phyloP scores from a whole-genome alignment of 1,140 invertebrate species.

The Diuraphis noxia region DNA sequence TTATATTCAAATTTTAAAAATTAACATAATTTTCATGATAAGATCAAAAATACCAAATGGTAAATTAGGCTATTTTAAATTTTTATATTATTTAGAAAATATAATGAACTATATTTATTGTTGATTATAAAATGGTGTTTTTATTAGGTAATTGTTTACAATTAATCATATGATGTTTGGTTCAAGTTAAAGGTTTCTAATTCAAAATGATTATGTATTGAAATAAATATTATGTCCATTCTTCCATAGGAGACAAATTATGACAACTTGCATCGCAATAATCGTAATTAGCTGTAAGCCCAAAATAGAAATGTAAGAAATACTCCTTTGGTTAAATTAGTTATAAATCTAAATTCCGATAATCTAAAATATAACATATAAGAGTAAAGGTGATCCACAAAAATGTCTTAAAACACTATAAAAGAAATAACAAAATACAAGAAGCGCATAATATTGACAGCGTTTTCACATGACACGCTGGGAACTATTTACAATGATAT shows the following conservation, averaged over 20 bases:
- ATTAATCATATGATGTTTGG: neutral
- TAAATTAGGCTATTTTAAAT: neutral
- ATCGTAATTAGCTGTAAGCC: neutral
- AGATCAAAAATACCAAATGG: neutral
- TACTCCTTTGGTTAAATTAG: conserved; percentile 8
- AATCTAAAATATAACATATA: conserved; percentile 31
- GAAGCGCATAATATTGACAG: conserved; percentile 50
- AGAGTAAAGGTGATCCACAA: conserved; percentile 26
- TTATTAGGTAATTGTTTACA: neutral
- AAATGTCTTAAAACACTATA: conserved; percentile 51
- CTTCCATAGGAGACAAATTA: neutral
- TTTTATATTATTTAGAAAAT: neutral
- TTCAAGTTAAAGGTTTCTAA: neutral
- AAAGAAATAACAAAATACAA: conserved; percentile 54
- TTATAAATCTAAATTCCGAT: conserved; percentile 16
- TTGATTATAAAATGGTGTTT: neutral
- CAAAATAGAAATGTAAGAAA: conserved; percentile 16
- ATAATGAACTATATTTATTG: neutral
- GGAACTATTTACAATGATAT: conserved; percentile 50
- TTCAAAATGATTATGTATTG: neutral
- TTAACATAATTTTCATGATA: neutral
- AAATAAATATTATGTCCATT: conserved; percentile 22
- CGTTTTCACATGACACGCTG: conserved; percentile 40
- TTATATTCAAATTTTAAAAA: neutral
- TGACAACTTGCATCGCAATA: conserved; percentile 31